Conservation (phyloP, 2,888 invertebrate species). For the Harmothoe impar region DNA sequence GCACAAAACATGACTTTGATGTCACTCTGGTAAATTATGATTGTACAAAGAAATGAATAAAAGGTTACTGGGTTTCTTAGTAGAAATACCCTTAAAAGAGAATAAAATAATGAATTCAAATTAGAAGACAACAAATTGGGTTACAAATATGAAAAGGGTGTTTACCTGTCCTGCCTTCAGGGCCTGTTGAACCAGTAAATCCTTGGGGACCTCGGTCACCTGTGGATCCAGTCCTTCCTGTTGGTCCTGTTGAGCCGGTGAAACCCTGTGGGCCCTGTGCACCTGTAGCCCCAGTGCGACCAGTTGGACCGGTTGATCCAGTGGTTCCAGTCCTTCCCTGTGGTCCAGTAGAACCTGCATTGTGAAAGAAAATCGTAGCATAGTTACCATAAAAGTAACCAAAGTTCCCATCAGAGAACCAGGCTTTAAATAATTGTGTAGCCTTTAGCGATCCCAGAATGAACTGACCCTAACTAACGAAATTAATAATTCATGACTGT, state of each 20-base stretch:
- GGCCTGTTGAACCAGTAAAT: slow-evolving; percentile 61
- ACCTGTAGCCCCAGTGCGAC: slow-evolving; percentile 48
- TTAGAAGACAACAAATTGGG: too few relatives aligned
- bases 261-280: slow-evolving; percentile 52
- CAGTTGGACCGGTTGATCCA: slow-evolving; percentile 55
- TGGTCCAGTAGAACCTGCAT: slow-evolving; percentile 66
- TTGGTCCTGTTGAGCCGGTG: slow-evolving; percentile 61
- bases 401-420: too few relatives aligned
- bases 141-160: too few relatives aligned
- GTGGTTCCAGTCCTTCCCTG: slow-evolving; percentile 54
- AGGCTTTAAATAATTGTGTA: too few relatives aligned
- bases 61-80: too few relatives aligned
- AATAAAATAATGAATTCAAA: too few relatives aligned
- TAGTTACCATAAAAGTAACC: slow-evolving; percentile 28
- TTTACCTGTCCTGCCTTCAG: slow-evolving; percentile 50
- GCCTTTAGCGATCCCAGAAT: too few relatives aligned
- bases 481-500: too few relatives aligned
- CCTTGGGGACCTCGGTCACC: slow-evolving; percentile 64
- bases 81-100: too few relatives aligned
- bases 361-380: background rate
- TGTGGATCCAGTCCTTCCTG: slow-evolving; percentile 50
- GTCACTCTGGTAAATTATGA: background rate
- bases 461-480: too few relatives aligned
- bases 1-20: too few relatives aligned
- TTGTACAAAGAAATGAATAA: background rate